Base-by-base conservation (phyloP, 2,113 vertebrate genomes). In the Caranx ignobilis region DNA sequence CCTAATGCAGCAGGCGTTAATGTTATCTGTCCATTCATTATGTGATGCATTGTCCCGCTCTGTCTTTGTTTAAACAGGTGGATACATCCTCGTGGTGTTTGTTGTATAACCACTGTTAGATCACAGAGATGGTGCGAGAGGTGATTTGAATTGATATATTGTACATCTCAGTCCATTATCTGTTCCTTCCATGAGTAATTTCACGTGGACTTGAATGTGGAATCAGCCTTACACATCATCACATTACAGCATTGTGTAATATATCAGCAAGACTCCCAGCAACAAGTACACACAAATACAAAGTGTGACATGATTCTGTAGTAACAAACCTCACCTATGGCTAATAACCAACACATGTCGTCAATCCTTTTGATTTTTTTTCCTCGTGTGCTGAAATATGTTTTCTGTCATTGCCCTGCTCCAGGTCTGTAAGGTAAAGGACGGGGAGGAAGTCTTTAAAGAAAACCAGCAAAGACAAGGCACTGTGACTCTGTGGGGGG, bases 51-150 rank as follows among this genome's bases (percentile, higher is more conserved):
- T 89, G 85, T 88, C 50, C 52, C 54, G 72, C 79, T 72, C 69
- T 68, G 55, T 69, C 75, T 82, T 77, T 92, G 89, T 93, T 93
- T 93, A 81, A 92, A 94, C 89, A 93, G 89, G 86, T 93, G 89
- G 69, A 81, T 31, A 45, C n/a, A 50, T 26, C 48, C 71, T 75
- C 59, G 34, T 47, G 48, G 39, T 77, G 71, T 70, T 71, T 78
- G 57, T 45, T 70, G 54, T 37, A 26, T 26, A 67, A 68, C 43
- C 65, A 69, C 52, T 82, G 57, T 77, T 70, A 60, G 69, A 31
- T 75, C 73, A 71, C 48, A 73, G 63, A 65, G 35, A 13, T 13
- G 41, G 50, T 13, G 39, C 18, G 31, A 75, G 31, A 62, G 69
- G 60, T 82, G 61, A 60, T 67, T 59, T 70, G 39, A 80, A 63